Conservation (phyloP, 2,113 vertebrate genomes). For the Orthonyx spaldingii region DNA sequence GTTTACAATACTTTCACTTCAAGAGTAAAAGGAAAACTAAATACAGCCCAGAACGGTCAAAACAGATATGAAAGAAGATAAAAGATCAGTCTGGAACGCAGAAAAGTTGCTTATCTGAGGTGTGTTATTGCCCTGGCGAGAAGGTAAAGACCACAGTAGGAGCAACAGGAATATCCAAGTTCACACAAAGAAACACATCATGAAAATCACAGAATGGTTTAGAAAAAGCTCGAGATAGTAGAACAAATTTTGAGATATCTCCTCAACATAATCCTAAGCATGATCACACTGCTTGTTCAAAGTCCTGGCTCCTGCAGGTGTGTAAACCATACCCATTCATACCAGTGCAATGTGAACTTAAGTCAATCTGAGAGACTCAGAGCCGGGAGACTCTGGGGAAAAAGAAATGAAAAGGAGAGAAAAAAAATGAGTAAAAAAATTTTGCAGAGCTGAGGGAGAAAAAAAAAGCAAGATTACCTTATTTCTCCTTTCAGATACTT, state of each 20-base stretch:
- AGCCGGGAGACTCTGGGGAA: not conserved
- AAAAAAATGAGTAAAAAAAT: rapidly evolving
- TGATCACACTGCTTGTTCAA: not conserved
- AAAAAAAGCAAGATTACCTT: not conserved
- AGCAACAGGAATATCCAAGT: not conserved
- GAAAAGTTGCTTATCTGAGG: not conserved
- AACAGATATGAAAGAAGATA: not conserved
- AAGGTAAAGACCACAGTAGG: not conserved
- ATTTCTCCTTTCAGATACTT: not conserved
- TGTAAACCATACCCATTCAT: not conserved
- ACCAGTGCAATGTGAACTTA: not conserved
- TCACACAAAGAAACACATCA: not conserved
- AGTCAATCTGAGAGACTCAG: not conserved
- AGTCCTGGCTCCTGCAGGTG: not conserved
- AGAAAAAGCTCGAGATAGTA: not conserved
- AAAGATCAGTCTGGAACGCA: not conserved
- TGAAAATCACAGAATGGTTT: not conserved
- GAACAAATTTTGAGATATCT: not conserved
- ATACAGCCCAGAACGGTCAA: not conserved
- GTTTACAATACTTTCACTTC: not conserved
- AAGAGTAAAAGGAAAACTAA: not conserved
- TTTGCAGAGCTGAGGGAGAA: not conserved
- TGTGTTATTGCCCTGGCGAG: rapidly evolving
- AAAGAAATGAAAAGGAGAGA: not conserved
- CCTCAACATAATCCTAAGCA: not conserved